phyloP scores from a whole-genome alignment of 2,888 invertebrate species.

The Odontomyia ornata region DNA sequence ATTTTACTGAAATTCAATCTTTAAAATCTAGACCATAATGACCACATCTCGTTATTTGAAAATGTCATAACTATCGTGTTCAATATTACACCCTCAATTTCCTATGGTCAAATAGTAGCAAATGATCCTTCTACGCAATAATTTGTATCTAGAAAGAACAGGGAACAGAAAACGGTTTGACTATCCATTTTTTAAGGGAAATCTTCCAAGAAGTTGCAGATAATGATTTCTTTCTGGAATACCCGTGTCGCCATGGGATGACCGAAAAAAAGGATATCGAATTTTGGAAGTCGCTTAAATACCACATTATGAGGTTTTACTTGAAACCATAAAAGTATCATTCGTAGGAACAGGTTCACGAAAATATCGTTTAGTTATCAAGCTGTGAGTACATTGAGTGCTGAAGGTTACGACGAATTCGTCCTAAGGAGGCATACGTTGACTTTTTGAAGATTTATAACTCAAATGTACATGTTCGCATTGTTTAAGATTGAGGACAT shows the following conservation, averaged over 20 bases:
- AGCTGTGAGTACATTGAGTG: conserved; percentile 46
- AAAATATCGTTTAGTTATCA: conserved; percentile 37
- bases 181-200: conserved; percentile 8
- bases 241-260: conserved; percentile 2
- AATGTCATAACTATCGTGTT: conserved; percentile 31
- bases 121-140: conserved; percentile 5
- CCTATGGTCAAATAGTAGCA: background rate
- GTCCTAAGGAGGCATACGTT: conserved; percentile 6
- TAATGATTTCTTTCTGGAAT: conserved; percentile 20
- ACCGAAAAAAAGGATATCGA: conserved; percentile 13
- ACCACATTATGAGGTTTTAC: conserved; percentile 51
- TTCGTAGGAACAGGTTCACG: conserved; percentile 46
- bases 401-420: conserved; percentile 33
- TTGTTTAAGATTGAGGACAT: conserved; percentile 10
- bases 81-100: background rate
- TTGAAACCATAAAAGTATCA: conserved; percentile 49
- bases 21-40: background rate
- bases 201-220: conserved; percentile 37
- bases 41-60: background rate
- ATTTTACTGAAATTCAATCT: conserved; percentile 43
- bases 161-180: background rate
- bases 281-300: conserved; percentile 47
- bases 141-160: conserved; percentile 13
- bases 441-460: conserved; percentile 39
- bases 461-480: background rate